Percentiles rank a stretch among this genome's conserved stretches.
phyloP scores from a whole-genome alignment of 2,888 invertebrate species.

The Dasypolia templi region DNA sequence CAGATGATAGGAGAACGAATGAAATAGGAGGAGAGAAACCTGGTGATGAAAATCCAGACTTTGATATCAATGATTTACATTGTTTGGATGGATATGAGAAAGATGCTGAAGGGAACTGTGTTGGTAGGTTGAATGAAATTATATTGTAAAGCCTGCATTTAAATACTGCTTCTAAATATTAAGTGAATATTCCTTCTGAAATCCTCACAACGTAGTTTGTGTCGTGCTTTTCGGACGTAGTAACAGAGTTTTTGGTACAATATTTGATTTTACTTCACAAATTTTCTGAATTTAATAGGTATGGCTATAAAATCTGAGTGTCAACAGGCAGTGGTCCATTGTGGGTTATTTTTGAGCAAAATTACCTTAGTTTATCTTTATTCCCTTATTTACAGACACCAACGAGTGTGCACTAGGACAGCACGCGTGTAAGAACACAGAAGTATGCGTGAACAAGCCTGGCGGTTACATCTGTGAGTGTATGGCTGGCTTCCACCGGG shows the following conservation, averaged over 20 bases:
- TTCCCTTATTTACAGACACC: constrained; percentile 90
- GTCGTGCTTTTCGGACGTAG: not conserved
- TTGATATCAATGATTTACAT: constrained; percentile 74
- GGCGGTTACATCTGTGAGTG: constrained; percentile 96
- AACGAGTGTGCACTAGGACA: constrained; percentile 92
- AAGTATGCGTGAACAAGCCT: constrained; percentile 81
- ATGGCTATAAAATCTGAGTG: not conserved
- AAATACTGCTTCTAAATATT: not conserved
- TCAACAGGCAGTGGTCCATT: not conserved
- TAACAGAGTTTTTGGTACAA: not conserved
- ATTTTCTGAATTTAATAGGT: not conserved
- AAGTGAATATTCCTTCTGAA: not conserved
- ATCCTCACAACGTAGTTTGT: not conserved
- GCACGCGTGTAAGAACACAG: constrained; percentile 73
- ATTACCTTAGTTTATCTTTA: not conserved
- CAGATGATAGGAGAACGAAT: constrained; percentile 64
- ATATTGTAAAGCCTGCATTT: no score
- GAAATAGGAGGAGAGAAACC: constrained; percentile 66
- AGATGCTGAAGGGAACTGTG: constrained; percentile 89
- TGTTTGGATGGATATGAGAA: constrained; percentile 90
- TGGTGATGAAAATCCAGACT: constrained; percentile 69
- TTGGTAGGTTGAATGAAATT: constrained; percentile 87
- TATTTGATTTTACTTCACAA: not conserved
- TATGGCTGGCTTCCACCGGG: constrained; percentile 93
- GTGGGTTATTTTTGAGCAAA: no score